Conservation (phyloP, 2,888 invertebrate species). For the Eilema sororculum region DNA sequence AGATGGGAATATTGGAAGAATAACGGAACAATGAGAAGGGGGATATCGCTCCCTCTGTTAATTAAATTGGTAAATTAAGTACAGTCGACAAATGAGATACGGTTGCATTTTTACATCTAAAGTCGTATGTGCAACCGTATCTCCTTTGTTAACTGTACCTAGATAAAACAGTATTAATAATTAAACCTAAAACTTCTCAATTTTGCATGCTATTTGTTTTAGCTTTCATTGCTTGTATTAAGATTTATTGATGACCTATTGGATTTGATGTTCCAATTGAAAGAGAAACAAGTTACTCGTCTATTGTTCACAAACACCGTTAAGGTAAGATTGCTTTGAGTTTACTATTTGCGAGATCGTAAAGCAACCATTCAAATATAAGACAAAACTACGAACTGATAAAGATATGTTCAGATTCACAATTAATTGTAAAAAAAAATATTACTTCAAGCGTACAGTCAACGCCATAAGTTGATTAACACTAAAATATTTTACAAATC, state of each 20-base stretch:
- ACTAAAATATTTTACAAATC: too few relatives aligned
- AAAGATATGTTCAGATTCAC: not conserved
- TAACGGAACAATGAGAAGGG: not conserved
- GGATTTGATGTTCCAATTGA: constrained; percentile 16
- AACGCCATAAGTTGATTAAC: too few relatives aligned
- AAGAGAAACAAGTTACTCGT: constrained; percentile 31
- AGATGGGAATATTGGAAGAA: not conserved
- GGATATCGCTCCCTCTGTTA: not conserved
- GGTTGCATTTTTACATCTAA: too few relatives aligned
- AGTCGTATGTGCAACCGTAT: too few relatives aligned
- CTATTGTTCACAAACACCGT: constrained; percentile 44
- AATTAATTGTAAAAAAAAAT: not conserved
- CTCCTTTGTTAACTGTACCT: too few relatives aligned
- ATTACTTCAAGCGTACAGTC: not conserved
- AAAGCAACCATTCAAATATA: not conserved
- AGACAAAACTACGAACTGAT: not conserved
- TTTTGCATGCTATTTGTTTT: not conserved
- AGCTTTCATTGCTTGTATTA: not conserved
- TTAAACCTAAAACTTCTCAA: not conserved
- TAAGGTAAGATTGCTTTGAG: constrained; percentile 27
- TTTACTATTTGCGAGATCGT: constrained; percentile 19
- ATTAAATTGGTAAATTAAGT: not conserved
- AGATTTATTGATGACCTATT: constrained; percentile 9
- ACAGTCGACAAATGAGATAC: too few relatives aligned
- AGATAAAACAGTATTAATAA: not conserved